Evolutionary conservation across 2,888 invertebrate species (phyloP), one percentile per base, ranked within the genome.

Genomic region (Drosophila nr. fundita): DNA sequence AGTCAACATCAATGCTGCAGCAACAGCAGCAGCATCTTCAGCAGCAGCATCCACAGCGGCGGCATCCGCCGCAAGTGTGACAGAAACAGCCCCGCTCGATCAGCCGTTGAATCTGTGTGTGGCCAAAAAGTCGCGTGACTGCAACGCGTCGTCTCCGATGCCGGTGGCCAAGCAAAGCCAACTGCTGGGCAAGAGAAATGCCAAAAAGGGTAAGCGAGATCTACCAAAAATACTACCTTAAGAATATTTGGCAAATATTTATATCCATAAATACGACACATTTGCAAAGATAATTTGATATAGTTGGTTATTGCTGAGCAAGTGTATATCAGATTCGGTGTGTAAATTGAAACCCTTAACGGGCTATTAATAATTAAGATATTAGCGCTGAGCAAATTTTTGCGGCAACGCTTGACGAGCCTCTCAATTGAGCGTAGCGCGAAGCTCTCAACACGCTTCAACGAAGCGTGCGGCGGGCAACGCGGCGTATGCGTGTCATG

Each of bases 41-140:
- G 29, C 83, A 92, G 80, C 61, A 60, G 57, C 40, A 50, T 34
- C 54, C 30, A 21, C 59, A 34, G 15, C 42, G 57, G 27, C 53
- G 13, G 34, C 61, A 27, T n/a, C 27, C 0, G 27, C 50, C 30
- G 55, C 67, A 57, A 49, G 29, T 29, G 40, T 59, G 42, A 49
- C 62, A 24, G 69, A 55, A 49, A 29, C 60, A 29, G 75, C 78
- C 7, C 72, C 84, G 21, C 84, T 88, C 49, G 95, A 95, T 81
- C 94, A 95, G 90, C 95, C 95, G 10, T 90, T 95, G 66, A 95
- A 95, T 91, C 91, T 95, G 81, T 94, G 95, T 67, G 94, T 95
- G 92, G 94, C 94, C 70, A 95, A 94, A 83, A 92, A 94, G 66
- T 63, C 85, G 11, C 80, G 90, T 32, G 63, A 91, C 70, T 68